phyloP scores from a whole-genome alignment of 2,797 vertebrate species.

The Danio jaintianensis region DNA sequence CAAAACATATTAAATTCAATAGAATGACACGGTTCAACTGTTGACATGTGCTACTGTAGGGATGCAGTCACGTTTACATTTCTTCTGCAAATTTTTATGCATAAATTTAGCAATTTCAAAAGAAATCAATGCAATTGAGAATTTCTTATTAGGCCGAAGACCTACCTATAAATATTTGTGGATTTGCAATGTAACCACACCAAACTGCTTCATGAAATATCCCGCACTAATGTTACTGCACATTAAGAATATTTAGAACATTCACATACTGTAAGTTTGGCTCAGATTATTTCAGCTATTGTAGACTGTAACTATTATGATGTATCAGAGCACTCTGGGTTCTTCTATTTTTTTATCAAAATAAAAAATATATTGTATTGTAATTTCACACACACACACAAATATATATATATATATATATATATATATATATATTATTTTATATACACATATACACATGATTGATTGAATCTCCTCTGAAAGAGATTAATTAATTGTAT shows the following conservation, averaged over 20 bases:
- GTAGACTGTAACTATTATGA: neutral
- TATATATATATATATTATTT: too few relatives aligned
- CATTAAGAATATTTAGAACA: neutral
- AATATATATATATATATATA: too few relatives aligned
- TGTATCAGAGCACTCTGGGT: neutral
- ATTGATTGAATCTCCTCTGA: neutral
- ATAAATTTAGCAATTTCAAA: neutral
- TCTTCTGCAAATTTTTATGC: neutral
- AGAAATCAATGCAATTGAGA: neutral
- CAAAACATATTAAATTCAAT: neutral
- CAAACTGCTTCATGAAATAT: too few relatives aligned
- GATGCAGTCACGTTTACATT: neutral
- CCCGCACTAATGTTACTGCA: neutral
- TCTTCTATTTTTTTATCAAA: neutral
- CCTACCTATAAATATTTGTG: neutral
- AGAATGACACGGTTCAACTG: neutral
- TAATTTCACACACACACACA: too few relatives aligned
- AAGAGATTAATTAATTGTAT: neutral
- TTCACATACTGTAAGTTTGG: neutral
- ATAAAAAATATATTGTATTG: constrained; percentile 1
- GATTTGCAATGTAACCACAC: too few relatives aligned
- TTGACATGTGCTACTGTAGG: constrained; percentile 18
- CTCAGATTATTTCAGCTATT: constrained; percentile 26
- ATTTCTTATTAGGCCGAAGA: neutral
- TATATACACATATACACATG: neutral